These are phyloP conservation scores for Calliphora vicina DNA, from an alignment of 1,140 invertebrate genomes.

Conservation along the genomic window DNA sequence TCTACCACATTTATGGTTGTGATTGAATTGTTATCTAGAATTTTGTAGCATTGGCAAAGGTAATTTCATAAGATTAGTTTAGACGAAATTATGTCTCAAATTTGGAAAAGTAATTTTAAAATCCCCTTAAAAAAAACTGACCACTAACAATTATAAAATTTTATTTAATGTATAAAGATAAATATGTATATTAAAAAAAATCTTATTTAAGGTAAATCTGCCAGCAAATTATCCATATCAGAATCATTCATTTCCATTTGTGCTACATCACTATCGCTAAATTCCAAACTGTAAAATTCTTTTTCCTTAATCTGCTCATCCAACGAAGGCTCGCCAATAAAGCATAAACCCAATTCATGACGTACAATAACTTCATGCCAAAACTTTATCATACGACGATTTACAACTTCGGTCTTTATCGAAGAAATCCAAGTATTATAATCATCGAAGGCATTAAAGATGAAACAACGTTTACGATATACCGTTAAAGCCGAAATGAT, in stretches of 20 bases:
- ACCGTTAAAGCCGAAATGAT: constrained; percentile 43
- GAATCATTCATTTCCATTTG: constrained; percentile 26
- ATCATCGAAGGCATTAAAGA: constrained; percentile 50
- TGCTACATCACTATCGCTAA: background rate
- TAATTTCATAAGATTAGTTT: no score
- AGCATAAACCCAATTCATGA: constrained; percentile 49
- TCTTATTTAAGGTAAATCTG: background rate
- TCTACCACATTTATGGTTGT: no score
- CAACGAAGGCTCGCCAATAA: constrained; percentile 48
- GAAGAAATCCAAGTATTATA: constrained; percentile 52
- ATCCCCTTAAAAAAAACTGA: no score
- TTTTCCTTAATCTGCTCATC: constrained; percentile 50
- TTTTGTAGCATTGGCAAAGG: no score
- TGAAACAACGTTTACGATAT: constrained; percentile 47
- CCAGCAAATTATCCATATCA: constrained; percentile 14
- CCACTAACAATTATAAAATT: background rate
- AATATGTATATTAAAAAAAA: background rate
- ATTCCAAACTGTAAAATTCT: constrained; percentile 43
- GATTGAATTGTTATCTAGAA: no score
- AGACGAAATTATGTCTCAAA: no score
- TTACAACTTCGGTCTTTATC: constrained; percentile 42
- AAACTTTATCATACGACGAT: constrained; percentile 42
- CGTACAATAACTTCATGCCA: constrained; percentile 49
- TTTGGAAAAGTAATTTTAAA: no score
- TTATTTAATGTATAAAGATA: constrained; percentile 10